These are phyloP conservation scores for Pocillopora verrucosa DNA, from an alignment of 64 coral and sea anemone genomes.

Conservation along the genomic window DNA sequence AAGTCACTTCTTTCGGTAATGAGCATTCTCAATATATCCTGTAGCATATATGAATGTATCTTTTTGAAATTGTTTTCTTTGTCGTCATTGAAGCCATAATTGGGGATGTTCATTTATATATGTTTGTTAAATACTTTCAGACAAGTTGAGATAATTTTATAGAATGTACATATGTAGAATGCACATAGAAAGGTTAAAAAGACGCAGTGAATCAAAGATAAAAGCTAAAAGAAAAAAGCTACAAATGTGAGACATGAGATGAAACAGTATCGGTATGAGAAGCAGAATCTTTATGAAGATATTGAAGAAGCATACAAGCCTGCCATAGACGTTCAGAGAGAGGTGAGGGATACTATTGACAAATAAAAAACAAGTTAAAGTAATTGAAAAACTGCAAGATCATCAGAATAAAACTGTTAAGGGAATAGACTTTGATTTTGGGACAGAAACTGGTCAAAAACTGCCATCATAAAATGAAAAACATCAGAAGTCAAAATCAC, in stretches of 20 bases:
- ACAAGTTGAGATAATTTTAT: slow-evolving; percentile 10
- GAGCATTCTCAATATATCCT: slow-evolving; percentile 6
- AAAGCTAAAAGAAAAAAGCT: background rate
- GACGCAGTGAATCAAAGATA: background rate
- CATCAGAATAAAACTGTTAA: too few species aligned
- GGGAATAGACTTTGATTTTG: too few species aligned
- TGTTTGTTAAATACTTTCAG: background rate
- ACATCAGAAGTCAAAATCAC: too few species aligned
- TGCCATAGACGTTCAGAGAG: background rate
- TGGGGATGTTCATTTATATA: slow-evolving; percentile 8
- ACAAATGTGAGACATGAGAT: background rate
- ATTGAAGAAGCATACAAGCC: background rate
- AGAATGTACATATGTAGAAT: background rate
- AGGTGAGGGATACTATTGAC: background rate
- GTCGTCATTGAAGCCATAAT: background rate
- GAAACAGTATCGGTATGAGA: background rate
- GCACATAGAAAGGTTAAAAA: background rate
- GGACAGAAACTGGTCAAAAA: too few species aligned
- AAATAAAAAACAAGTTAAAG: background rate
- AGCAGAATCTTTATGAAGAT: background rate
- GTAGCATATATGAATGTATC: background rate
- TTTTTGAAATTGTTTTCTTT: background rate
- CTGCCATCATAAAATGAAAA: too few species aligned
- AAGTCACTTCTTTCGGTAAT: background rate
- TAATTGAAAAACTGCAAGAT: too few species aligned